These are phyloP conservation scores for Sicus ferrugineus DNA, from an alignment of 2,888 invertebrate genomes.

Conservation along the genomic window DNA sequence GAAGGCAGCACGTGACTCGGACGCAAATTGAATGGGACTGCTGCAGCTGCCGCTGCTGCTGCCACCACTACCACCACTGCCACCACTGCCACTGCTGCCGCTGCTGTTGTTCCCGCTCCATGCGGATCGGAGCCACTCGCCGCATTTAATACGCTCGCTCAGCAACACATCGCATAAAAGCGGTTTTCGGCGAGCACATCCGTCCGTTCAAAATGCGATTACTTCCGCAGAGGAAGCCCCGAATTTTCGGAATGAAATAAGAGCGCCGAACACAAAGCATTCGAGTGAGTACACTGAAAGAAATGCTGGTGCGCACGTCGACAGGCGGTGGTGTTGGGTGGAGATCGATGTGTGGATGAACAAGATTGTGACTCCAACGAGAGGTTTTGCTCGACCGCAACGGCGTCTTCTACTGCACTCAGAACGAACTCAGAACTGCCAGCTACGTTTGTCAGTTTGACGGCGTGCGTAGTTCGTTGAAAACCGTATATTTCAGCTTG, in stretches of 20 bases:
- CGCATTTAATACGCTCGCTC: conserved; percentile 22
- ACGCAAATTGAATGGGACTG: conserved; percentile 12
- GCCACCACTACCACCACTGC: neutral
- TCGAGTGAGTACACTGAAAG: neutral
- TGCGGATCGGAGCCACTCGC: neutral
- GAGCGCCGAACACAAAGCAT: conserved; percentile 26
- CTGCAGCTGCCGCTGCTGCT: too few species aligned
- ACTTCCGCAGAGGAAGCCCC: conserved; percentile 43
- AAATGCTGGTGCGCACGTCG: neutral
- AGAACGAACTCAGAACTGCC: too few species aligned
- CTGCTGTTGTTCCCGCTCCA: too few species aligned
- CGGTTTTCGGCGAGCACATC: conserved; percentile 19
- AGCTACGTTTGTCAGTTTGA: too few species aligned
- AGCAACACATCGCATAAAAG: conserved; percentile 19
- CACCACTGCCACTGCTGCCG: neutral
- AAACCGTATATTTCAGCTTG: too few species aligned
- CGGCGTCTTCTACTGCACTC: too few species aligned
- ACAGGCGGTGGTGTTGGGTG: neutral
- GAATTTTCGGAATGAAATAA: conserved; percentile 37
- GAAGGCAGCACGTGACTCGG: conserved; percentile 31
- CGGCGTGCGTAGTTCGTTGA: too few species aligned
- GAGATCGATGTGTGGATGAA: too few species aligned
- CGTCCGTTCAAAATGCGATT: conserved; percentile 43
- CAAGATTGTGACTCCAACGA: too few species aligned
- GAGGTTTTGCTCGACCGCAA: too few species aligned